Percentiles rank a stretch among this genome's conserved stretches.
Conservation (phyloP, 2,888 invertebrate species). For the Nymphalis urticae region DNA sequence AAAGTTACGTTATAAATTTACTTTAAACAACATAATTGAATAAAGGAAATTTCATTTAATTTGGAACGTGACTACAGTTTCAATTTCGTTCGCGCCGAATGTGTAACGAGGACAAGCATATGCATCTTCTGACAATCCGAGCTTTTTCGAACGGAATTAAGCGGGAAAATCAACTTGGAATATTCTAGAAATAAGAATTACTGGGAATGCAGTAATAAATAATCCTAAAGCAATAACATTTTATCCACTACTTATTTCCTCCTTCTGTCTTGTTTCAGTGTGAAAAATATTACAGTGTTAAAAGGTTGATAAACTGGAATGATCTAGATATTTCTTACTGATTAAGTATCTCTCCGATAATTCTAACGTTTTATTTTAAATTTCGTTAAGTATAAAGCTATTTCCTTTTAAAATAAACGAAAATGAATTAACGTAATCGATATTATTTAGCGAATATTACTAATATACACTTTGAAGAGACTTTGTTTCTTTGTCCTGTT, state of each 20-base stretch:
- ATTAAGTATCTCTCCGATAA: slow-evolving; percentile 2
- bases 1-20: too few species aligned
- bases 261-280: background rate
- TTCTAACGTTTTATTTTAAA: background rate
- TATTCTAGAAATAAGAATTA: slow-evolving; percentile 1
- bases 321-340: slow-evolving; percentile 1
- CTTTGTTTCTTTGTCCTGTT: too few species aligned
- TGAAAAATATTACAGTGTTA: background rate
- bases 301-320: slow-evolving; percentile 1
- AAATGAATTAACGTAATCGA: too few species aligned
- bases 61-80: background rate
- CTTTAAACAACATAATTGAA: too few species aligned
- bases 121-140: background rate
- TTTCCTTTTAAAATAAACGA: too few species aligned
- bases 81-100: background rate
- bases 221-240: slow-evolving; percentile 9
- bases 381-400: background rate
- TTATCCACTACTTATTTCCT: background rate
- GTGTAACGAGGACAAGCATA: background rate
- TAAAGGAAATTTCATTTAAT: too few species aligned
- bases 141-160: background rate
- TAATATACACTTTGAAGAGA: too few species aligned
- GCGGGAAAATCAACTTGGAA: background rate
- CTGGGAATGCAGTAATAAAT: background rate
- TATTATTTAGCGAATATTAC: too few species aligned